Base-by-base conservation (phyloP, 2,888 invertebrate species). In the Margaritifera margaritifera region DNA sequence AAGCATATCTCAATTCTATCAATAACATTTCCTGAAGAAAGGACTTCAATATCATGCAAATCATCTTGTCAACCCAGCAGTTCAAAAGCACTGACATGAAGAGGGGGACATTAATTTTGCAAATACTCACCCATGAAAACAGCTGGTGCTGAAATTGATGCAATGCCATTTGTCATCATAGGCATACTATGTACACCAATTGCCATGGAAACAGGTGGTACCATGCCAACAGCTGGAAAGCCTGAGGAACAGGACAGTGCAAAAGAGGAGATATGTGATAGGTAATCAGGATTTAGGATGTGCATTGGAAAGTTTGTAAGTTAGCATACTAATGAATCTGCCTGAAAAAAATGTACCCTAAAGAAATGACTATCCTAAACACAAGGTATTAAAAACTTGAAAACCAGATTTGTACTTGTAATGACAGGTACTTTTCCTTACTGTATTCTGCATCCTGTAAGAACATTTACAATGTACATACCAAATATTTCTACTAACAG, bases 91-190 rank as follows among this genome's bases (percentile, higher is more conserved):
- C 8, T 42, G 42, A 1, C 42, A 11, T 42, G 42, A 42, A 61
- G 22, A 31, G 50, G 24, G 25, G 8, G 20, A 22, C 8, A 15
- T 25, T 25, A 62, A 52, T 24, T 24, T 24, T 27, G 20, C 60
- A 11, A 50, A 15, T 56, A 70, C 75, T 69, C 72, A 80, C 79
- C 77, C 71, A 76, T 73, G 62, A 71, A 77, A 58, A 75, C 76
- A 52, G 71, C 57, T 24, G 76, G 60, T 56, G 74, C 71, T 56
- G 75, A 75, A 69, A 74, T 74, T 57, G 79, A 78, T 50, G 78
- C 69, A 63, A 84, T 75, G 51, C 86, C 84, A 78, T 84, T 85
- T n/a, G 82, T 77, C 84, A 85, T 84, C 55, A 82, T 77, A 27
- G 85, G 84, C 80, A 84, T 79, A n/a, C 80, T 72, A 56, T 84